Evolutionary conservation across 1,140 invertebrate genomes (phyloP).

Genomic region (Babylonia areolata): DNA sequence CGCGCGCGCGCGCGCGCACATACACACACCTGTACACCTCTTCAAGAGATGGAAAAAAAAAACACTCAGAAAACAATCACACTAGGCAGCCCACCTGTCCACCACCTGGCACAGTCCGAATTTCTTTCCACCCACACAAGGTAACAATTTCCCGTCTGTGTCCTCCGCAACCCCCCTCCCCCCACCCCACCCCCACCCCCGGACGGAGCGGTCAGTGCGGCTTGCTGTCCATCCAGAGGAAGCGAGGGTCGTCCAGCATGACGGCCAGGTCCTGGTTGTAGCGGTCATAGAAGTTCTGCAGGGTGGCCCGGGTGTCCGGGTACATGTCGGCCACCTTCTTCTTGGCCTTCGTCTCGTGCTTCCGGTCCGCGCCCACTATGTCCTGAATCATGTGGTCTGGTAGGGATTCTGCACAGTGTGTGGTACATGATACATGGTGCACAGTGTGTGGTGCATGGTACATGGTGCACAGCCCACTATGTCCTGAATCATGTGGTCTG

Average conservation of each 20-base stretch:
- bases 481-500: neutral
- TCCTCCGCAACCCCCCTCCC: neutral
- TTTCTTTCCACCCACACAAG: neutral
- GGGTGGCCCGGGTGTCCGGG: slow-evolving; percentile 29
- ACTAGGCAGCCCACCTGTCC: too few species aligned
- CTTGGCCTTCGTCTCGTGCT: slow-evolving; percentile 37
- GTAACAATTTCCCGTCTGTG: neutral
- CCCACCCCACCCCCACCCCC: neutral
- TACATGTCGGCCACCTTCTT: slow-evolving; percentile 39
- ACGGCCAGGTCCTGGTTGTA: slow-evolving; percentile 39
- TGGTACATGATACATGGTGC: too few species aligned
- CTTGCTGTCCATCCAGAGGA: slow-evolving; percentile 18
- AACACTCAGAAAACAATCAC: too few species aligned
- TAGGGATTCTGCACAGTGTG: slow-evolving; percentile 25
- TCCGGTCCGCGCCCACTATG: neutral
- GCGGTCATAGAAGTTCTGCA: slow-evolving; percentile 37
- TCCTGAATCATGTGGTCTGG: neutral
- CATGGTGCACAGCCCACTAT: too few species aligned
- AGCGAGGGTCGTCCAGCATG: slow-evolving; percentile 26
- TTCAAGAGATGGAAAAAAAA: too few species aligned
- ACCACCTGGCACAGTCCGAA: too few species aligned
- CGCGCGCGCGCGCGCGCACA: neutral
- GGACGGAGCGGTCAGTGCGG: neutral
- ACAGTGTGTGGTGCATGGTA: too few species aligned
- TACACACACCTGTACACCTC: neutral